Evolutionary conservation across 2,888 invertebrate genomes (phyloP).

Genomic region (Drosophila villosipedis): DNA sequence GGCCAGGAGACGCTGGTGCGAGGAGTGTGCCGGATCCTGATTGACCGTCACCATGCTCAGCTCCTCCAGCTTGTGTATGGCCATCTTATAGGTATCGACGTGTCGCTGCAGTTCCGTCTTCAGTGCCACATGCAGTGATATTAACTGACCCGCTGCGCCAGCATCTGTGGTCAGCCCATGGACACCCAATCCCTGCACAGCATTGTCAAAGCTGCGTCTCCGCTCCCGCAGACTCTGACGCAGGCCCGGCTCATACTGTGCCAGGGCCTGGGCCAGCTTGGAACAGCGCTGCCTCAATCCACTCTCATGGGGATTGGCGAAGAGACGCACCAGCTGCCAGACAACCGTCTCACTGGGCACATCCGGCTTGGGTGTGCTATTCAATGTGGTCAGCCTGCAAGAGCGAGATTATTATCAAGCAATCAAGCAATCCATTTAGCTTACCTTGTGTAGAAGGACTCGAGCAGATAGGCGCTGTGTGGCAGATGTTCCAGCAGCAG

Average conservation of each 20-base stretch:
- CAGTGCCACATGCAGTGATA: constrained; percentile 93
- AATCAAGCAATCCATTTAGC: constrained; percentile 42
- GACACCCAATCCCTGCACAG: constrained; percentile 94
- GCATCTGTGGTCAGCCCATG: constrained; percentile 92
- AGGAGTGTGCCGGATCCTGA: constrained; percentile 92
- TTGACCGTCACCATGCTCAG: constrained; percentile 87
- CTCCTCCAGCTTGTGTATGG: constrained; percentile 94
- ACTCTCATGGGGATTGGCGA: constrained; percentile 87
- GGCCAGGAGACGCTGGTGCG: constrained; percentile 95
- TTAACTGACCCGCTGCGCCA: constrained; percentile 87
- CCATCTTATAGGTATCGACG: constrained; percentile 94
- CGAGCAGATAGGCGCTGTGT: constrained; percentile 93
- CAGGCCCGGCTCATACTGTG: constrained; percentile 89
- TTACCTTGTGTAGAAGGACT: constrained; percentile 91
- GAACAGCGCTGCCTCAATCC: constrained; percentile 88
- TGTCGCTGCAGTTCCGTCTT: constrained; percentile 93
- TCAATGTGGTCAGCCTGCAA: constrained; percentile 84
- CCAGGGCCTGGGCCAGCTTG: constrained; percentile 87
- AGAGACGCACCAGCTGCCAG: constrained; percentile 93
- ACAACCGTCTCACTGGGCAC: constrained; percentile 92
- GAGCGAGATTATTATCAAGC: neutral
- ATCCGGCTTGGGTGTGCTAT: constrained; percentile 87
- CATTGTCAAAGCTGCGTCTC: constrained; percentile 91
- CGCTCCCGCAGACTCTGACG: constrained; percentile 89
- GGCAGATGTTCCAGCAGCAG: constrained; percentile 95